Evolutionary conservation across 2,113 vertebrate genomes (phyloP), one percentile per base, ranked within the genome.

Genomic region (Hoplias malabaricus): DNA sequence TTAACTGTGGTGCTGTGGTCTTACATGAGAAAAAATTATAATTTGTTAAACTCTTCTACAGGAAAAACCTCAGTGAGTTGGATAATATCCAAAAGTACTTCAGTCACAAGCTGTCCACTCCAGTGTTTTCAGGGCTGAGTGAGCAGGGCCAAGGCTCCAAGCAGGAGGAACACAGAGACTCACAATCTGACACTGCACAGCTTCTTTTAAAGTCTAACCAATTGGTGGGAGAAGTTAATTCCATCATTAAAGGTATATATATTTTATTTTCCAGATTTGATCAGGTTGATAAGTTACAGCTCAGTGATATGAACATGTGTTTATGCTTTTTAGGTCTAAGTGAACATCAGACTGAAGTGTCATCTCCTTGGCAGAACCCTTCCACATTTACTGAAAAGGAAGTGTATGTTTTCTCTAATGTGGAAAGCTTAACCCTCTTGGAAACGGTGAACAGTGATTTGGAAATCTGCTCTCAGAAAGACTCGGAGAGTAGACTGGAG

Each of bases 11-110:
- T n/a, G n/a, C n/a, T n/a, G n/a, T n/a, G n/a, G n/a, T n/a, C n/a
- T n/a, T n/a, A n/a, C n/a, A n/a, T n/a, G n/a, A n/a, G n/a, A n/a
- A n/a, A n/a, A n/a, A n/a, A n/a, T n/a, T n/a, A n/a, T n/a, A n/a
- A n/a, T n/a, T n/a, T n/a, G n/a, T n/a, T n/a, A n/a, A n/a, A n/a
- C n/a, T n/a, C n/a, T n/a, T n/a, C n/a, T n/a, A n/a, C n/a, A 99
- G 98, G 65, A 96, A 90, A 84, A 98, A 98, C 87, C 85, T 99
- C 38, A 92, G 84, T 2, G 97, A 99, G 79, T 93, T 99, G 11
- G 98, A 98, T 88, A 94, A 97, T 78, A 95, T 99, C 73, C 95
- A 96, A 80, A 92, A 80, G 46, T 98, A 98, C 87, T 98, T 99
- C 87, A 95, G 76, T 62, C 87, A 86, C 81, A 99, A 99, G 88